Percentiles rank a stretch among this genome's conserved stretches.
These are phyloP conservation scores for Camponotus floridanus DNA, from an alignment of 1,140 invertebrate genomes.

Conservation along the genomic window DNA sequence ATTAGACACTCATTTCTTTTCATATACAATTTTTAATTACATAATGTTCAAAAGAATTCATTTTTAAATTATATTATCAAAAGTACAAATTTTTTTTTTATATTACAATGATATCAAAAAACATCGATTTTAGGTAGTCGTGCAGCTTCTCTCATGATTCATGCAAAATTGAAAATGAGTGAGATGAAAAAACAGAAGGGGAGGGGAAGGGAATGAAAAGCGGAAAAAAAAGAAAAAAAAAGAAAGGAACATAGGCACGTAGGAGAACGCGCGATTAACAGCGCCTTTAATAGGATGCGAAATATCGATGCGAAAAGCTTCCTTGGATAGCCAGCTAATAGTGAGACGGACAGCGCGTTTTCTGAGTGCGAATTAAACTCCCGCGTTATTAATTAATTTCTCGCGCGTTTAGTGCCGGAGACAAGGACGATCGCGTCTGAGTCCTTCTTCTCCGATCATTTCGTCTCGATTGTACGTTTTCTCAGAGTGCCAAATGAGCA, in stretches of 20 bases:
- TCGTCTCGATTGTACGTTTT: conserved; percentile 74
- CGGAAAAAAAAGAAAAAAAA: conserved; percentile 41
- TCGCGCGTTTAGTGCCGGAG: conserved; percentile 35
- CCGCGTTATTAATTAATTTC: conserved; percentile 51
- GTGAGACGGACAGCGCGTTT: conserved; percentile 19
- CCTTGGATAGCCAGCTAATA: conserved; percentile 13
- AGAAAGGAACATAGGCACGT: conserved; percentile 1
- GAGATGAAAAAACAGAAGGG: conserved; percentile 4
- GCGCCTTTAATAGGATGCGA: background rate
- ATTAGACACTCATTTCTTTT: background rate
- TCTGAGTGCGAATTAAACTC: conserved; percentile 36
- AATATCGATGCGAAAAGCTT: conserved; percentile 32
- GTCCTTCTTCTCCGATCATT: conserved; percentile 50
- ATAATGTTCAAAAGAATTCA: background rate
- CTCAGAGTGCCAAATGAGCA: conserved; percentile 84
- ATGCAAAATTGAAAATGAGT: conserved; percentile 22
- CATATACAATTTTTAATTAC: background rate
- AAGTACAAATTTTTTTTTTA: background rate
- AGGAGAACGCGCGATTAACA: conserved; percentile 1
- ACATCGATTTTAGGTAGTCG: conserved; percentile 13
- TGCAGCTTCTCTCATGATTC: conserved; percentile 34
- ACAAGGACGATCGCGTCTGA: conserved; percentile 47
- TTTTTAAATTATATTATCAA: background rate
- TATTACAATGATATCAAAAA: background rate
- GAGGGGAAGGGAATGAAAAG: conserved; percentile 18